Conservation (phyloP, 2,888 invertebrate genomes). For the Atherix ibis region DNA sequence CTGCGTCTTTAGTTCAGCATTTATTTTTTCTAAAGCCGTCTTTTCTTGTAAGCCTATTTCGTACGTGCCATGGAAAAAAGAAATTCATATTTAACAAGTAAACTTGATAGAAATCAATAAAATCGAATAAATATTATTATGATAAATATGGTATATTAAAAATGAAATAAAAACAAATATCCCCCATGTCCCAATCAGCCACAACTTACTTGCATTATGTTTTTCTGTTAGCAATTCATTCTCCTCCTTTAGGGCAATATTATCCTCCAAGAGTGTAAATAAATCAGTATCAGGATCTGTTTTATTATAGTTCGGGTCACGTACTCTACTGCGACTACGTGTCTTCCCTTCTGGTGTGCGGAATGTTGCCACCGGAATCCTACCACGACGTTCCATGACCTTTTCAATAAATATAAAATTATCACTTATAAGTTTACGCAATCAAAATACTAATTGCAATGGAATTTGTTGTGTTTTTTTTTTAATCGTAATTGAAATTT, state of each 20-base stretch:
- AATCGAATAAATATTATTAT: no score
- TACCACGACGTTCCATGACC: conserved; percentile 29
- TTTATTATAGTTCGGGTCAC: conserved; percentile 28
- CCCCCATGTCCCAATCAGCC: neutral
- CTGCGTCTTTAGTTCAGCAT: conserved; percentile 5
- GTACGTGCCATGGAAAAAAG: neutral
- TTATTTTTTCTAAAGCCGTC: conserved; percentile 7
- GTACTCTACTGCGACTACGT: conserved; percentile 28
- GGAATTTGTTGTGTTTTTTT: no score
- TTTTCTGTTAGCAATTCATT: conserved; percentile 27
- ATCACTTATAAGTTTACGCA: no score
- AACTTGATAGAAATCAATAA: no score
- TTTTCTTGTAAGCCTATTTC: conserved; percentile 2
- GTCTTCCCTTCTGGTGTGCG: conserved; percentile 30
- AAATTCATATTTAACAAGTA: neutral
- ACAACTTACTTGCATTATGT: conserved; percentile 25
- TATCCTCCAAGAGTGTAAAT: conserved; percentile 29
- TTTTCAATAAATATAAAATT: no score
- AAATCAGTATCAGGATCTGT: conserved; percentile 31
- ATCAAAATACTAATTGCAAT: no score
- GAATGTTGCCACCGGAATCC: conserved; percentile 30
- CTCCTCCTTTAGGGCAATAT: conserved; percentile 30
- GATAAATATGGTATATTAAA: no score
- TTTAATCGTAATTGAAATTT: no score
- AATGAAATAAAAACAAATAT: neutral